Evolutionary conservation across 2,113 vertebrate species (phyloP).

Genomic region (Corythoichthys haematopterus): DNA sequence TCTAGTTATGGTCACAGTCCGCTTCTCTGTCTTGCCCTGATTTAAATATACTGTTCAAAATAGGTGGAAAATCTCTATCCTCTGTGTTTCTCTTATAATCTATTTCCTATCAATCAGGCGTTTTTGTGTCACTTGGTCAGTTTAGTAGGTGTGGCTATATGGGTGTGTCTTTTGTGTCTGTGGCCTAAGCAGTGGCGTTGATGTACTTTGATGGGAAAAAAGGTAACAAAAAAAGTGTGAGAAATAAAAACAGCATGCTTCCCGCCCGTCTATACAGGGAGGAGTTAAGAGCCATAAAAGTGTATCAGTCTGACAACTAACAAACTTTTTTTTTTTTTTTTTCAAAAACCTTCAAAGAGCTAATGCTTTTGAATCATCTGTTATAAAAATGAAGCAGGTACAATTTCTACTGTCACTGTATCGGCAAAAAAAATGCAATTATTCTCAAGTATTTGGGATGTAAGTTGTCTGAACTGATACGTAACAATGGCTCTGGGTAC

Average conservation of each 20-base stretch:
- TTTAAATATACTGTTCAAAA: neutral
- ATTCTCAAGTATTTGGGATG: neutral
- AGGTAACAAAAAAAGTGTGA: constrained; percentile 36
- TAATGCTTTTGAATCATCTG: neutral
- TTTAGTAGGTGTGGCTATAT: constrained; percentile 15
- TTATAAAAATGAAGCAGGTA: neutral
- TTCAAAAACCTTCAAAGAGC: neutral
- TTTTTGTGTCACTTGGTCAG: constrained; percentile 7
- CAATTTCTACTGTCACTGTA: neutral
- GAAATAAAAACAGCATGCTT: constrained; percentile 50
- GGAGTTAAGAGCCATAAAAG: constrained; percentile 46
- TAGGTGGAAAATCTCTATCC: neutral
- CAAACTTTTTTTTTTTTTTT: neutral
- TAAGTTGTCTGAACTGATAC: constrained; percentile 46
- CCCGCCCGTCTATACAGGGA: constrained; percentile 29
- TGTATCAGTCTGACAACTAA: constrained; percentile 49
- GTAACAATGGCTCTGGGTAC: constrained; percentile 47
- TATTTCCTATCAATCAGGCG: neutral
- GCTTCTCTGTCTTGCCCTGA: neutral
- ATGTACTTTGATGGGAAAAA: constrained; percentile 43
- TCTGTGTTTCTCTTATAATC: neutral
- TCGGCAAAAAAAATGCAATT: neutral
- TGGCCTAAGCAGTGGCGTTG: constrained; percentile 41
- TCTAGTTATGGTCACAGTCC: constrained; percentile 20
- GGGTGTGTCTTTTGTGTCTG: constrained; percentile 17